A percentile compares a stretch with the other conserved stretches of the same genome.
Conservation (phyloP, 2,113 vertebrate species). For the Poicephalus meyeri region DNA sequence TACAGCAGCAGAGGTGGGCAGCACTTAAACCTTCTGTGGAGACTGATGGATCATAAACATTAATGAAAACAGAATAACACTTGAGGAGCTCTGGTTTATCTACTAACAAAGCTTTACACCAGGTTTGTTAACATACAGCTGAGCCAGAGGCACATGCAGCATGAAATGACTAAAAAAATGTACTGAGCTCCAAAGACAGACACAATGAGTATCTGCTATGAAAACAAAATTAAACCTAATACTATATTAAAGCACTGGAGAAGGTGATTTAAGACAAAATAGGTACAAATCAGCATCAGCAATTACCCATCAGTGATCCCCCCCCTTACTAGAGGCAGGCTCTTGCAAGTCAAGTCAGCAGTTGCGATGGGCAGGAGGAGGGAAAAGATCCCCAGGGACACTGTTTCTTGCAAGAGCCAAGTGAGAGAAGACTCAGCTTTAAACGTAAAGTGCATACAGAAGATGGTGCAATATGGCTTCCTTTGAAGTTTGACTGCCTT, state of each 20-base stretch:
- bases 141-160: neutral
- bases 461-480: accelerated
- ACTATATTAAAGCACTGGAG: neutral
- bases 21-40: neutral
- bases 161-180: neutral
- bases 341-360: neutral
- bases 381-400: neutral
- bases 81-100: neutral
- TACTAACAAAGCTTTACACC: neutral
- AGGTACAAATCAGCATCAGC: neutral
- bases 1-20: neutral
- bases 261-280: neutral
- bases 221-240: neutral
- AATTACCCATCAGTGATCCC: neutral
- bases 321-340: neutral
- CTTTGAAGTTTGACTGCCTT: neutral
- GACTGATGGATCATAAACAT: neutral
- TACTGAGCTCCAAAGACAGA: neutral
- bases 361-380: neutral
- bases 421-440: neutral
- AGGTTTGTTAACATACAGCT: neutral
- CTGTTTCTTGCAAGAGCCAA: neutral
- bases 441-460: neutral
- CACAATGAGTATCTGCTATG: accelerated
- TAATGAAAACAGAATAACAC: neutral